Percentiles rank a stretch among this genome's conserved stretches.
phyloP scores from a whole-genome alignment of 2,888 invertebrate genomes.

The Tetanocera ferruginea region DNA sequence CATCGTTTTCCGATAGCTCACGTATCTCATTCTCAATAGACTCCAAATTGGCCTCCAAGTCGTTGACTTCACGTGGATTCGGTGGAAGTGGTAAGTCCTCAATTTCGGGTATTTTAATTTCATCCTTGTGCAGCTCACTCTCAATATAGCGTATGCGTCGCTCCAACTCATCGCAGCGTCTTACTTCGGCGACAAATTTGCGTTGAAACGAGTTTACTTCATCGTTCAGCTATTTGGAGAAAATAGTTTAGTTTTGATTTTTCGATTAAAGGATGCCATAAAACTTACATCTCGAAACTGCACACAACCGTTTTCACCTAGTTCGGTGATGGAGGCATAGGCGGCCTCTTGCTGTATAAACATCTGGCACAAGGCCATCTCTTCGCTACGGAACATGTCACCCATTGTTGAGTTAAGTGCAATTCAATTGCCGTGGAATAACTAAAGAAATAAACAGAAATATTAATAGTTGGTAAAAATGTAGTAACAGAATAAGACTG shows the following conservation, averaged over 20 bases:
- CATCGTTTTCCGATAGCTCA: conserved; percentile 93
- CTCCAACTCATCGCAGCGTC: conserved; percentile 89
- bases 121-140: conserved; percentile 82
- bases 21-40: conserved; percentile 95
- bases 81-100: conserved; percentile 78
- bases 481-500: no score
- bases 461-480: no score
- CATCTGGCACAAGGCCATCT: conserved; percentile 93
- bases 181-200: conserved; percentile 86
- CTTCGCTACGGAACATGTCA: conserved; percentile 89
- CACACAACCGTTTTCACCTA: conserved; percentile 93
- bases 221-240: conserved; percentile 76
- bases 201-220: conserved; percentile 86
- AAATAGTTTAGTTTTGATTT: background rate
- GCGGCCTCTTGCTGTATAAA: conserved; percentile 97
- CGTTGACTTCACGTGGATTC: conserved; percentile 83
- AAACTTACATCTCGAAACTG: conserved; percentile 94
- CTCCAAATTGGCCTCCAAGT: conserved; percentile 83
- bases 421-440: no score
- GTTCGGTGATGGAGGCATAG: conserved; percentile 92
- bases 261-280: background rate
- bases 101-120: conserved; percentile 78
- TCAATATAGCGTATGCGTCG: conserved; percentile 84
- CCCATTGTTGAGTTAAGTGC: conserved; percentile 73
- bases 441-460: no score